Evolutionary conservation across 2,113 vertebrate species (phyloP).

Genomic region (Recurvirostra avosetta): DNA sequence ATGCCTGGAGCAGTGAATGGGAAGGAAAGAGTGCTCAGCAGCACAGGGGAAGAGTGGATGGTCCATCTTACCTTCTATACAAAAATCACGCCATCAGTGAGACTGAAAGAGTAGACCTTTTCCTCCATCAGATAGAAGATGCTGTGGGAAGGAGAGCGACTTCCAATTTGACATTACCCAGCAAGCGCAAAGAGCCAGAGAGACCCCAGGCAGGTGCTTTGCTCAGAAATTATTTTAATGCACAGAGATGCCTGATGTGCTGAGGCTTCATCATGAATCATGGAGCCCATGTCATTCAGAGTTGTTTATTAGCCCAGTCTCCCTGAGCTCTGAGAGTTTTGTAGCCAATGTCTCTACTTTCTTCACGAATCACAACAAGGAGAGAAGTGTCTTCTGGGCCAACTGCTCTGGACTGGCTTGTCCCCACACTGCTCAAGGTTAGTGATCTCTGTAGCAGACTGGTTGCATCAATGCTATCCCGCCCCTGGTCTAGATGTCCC

Average conservation of each 20-base stretch:
- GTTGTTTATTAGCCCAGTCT: not conserved
- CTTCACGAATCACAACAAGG: not conserved
- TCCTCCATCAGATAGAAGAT: not conserved
- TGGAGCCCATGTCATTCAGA: rapidly evolving
- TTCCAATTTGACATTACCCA: not conserved
- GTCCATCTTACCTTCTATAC: not conserved
- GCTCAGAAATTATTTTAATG: not conserved
- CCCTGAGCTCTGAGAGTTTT: not conserved
- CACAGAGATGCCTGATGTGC: not conserved
- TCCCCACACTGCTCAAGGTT: not conserved
- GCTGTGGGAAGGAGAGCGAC: not conserved
- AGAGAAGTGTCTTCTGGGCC: not conserved
- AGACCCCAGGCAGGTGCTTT: not conserved
- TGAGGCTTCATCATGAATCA: not conserved
- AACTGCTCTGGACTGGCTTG: not conserved
- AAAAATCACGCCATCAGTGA: not conserved
- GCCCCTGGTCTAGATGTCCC: not conserved
- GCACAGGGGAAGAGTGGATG: not conserved
- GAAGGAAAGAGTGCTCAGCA: not conserved
- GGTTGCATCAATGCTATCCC: not conserved
- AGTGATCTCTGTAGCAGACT: not conserved
- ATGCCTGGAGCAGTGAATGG: not conserved
- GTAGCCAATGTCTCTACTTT: not conserved
- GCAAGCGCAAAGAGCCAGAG: not conserved
- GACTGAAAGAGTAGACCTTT: not conserved